Base-by-base conservation (phyloP, 2,797 vertebrate genomes). In the Neostethus bicornis region DNA sequence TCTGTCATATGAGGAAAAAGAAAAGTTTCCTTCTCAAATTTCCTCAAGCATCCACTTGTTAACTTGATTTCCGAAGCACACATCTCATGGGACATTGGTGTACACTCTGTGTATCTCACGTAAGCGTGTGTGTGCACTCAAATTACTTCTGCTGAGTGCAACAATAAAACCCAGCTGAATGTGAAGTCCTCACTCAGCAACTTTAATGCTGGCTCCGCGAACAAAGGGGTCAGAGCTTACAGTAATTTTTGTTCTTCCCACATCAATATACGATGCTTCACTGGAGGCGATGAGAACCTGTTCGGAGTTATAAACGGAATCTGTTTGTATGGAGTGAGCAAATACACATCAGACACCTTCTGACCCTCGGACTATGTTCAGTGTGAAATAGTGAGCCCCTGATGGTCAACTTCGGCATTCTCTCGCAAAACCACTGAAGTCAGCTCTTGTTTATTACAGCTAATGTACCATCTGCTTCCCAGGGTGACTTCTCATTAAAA, bases 381-480 rank as follows among this genome's bases (percentile, higher is more conserved):
- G 20, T 14, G 47, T 19, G 41, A 59, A 61, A 59, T 28, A 46
- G 26, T 7, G 39, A 61, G 29, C 54, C 42, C 66, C 48, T 39
- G 38, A 48, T 47, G 9, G 55, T 61, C 75, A 58, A 25, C 47
- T 67, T 69, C 48, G 44, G 45, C 48, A 51, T 73, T 78, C 52
- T 57, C 70, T 59, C 54, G 16, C 39, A 75, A 83, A 85, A 80
- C 26, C 73, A 74, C 67, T 67, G 61, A 73, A 82, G 79, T 87
- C 83, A 81, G 85, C 67, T 64, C 66, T 60, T 73, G 65, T 87
- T 89, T 84, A 90, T 90, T 85, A 81, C 63, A 51, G 80, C 85
- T 89, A 87, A 90, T 85, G 83, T 53, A 70, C 85, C 85, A 89
- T 88, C 89, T 91, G 88, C 80, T 83, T 83, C 75, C 71, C 64